A percentile compares a stretch with the other conserved stretches of the same genome.
phyloP scores from a whole-genome alignment of 92 coral and sea anemone species.

The Nematostella vectensis region DNA sequence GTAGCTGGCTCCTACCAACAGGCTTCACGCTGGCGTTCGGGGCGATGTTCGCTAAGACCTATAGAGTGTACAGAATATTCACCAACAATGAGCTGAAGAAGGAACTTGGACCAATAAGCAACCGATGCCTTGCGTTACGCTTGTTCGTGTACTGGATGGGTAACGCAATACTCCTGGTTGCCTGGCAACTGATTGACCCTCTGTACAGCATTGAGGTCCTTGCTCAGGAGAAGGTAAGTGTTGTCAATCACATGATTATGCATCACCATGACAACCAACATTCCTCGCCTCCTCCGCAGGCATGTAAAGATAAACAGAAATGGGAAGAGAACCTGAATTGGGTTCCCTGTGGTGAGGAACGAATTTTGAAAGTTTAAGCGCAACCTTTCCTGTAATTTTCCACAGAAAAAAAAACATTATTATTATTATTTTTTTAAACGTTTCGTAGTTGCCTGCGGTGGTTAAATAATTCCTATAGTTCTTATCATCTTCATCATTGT shows the following conservation, averaged over 20 bases:
- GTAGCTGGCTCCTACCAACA: slow-evolving; percentile 50
- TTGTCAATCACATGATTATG: too few species aligned
- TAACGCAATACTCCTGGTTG: slow-evolving; percentile 41
- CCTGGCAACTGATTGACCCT: slow-evolving; percentile 66
- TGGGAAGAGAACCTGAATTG: too few species aligned
- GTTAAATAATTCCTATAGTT: too few species aligned
- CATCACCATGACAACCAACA: neutral
- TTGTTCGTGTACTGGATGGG: slow-evolving; percentile 39
- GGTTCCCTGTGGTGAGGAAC: too few species aligned
- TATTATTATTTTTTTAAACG: too few species aligned
- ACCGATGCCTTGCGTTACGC: slow-evolving; percentile 45
- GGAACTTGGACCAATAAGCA: slow-evolving; percentile 50
- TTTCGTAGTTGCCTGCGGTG: too few species aligned
- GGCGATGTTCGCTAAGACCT: slow-evolving; percentile 82
- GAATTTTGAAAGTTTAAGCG: too few species aligned
- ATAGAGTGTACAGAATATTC: slow-evolving; percentile 88
- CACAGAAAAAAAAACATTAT: too few species aligned
- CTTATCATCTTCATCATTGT: too few species aligned
- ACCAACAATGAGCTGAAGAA: slow-evolving; percentile 79
- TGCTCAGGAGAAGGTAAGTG: slow-evolving; percentile 28
- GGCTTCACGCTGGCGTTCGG: slow-evolving; percentile 90
- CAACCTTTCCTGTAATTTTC: too few species aligned
- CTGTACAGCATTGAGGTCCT: slow-evolving; percentile 8
- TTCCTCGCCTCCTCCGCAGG: too few species aligned
- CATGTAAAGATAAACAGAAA: too few species aligned